These are phyloP conservation scores for Cuniculus paca DNA, from an alignment of 2,797 vertebrate genomes.

Conservation along the genomic window DNA sequence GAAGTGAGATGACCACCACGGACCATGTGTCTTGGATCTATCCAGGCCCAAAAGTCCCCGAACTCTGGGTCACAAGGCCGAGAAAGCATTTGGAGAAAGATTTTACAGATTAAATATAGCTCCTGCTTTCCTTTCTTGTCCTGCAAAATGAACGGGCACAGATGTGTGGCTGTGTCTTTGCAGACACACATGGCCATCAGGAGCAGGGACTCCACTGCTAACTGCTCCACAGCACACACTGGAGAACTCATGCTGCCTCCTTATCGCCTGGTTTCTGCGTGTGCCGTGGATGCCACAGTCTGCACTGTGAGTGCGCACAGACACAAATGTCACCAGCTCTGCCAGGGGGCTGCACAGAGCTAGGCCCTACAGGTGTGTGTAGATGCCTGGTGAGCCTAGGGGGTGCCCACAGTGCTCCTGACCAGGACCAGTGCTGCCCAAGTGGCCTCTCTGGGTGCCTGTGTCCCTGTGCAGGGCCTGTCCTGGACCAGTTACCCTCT, in stretches of 20 bases:
- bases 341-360: no score
- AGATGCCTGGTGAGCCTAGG: background rate
- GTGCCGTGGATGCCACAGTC: background rate
- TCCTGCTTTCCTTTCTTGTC: background rate
- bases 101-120: background rate
- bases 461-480: background rate
- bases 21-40: background rate
- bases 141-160: background rate
- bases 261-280: background rate
- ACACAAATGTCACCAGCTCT: background rate
- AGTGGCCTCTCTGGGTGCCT: background rate
- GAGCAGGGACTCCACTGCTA: no score
- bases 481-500: background rate
- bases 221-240: background rate
- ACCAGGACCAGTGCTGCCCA: background rate
- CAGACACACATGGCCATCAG: background rate
- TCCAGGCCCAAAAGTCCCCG: background rate
- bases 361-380: accelerated
- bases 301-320: background rate
- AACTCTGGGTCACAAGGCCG: background rate
- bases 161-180: background rate
- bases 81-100: background rate
- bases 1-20: background rate
- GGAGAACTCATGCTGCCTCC: no score
- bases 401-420: background rate